phyloP scores from a whole-genome alignment of 1,140 invertebrate species.

The Neuroterus valhalla region DNA sequence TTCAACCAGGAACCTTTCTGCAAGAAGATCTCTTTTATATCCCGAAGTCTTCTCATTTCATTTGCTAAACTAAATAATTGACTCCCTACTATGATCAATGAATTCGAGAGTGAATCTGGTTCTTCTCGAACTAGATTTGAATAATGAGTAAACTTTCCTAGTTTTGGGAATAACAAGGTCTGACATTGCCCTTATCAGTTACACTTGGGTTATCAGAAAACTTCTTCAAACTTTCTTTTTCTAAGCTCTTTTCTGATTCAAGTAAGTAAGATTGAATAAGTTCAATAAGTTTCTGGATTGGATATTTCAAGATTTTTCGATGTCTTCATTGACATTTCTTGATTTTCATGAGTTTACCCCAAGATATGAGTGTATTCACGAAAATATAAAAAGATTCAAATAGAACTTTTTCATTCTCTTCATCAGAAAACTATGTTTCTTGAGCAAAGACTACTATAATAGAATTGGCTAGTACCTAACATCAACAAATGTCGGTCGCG shows the following conservation, averaged over 20 bases:
- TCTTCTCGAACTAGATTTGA: not conserved
- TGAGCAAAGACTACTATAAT: not conserved
- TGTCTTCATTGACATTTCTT: no score
- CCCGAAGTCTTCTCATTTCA: no score
- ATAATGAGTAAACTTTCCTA: constrained; percentile 4
- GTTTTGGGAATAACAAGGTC: constrained; percentile 5
- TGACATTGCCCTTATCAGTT: constrained; percentile 4
- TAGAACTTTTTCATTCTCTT: not conserved
- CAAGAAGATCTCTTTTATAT: no score
- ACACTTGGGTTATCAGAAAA: not conserved
- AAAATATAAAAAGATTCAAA: no score
- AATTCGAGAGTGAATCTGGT: not conserved
- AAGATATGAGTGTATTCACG: no score
- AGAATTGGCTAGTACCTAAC: not conserved
- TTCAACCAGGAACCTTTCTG: no score
- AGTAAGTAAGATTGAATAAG: no score
- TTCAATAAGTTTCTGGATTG: no score
- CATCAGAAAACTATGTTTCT: not conserved
- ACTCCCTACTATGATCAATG: no score
- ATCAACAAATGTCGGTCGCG: not conserved
- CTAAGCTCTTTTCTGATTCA: not conserved
- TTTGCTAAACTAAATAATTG: no score
- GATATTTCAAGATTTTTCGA: no score
- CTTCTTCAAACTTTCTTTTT: not conserved
- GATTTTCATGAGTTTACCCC: no score